These are phyloP conservation scores for Cephus runcator DNA, from an alignment of 2,888 invertebrate genomes.

Conservation along the genomic window DNA sequence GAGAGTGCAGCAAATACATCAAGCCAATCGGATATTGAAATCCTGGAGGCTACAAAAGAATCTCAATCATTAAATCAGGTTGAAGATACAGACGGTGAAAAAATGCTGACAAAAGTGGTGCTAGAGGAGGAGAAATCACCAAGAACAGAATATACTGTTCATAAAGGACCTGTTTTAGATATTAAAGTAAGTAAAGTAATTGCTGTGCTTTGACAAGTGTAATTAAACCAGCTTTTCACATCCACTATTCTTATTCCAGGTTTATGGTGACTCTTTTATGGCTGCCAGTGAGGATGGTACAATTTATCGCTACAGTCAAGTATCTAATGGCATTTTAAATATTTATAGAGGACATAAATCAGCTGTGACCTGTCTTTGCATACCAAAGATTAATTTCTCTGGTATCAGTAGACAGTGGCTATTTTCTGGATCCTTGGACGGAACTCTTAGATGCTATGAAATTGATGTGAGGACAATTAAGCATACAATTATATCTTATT, in stretches of 20 bases:
- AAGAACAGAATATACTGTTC: conserved; percentile 51
- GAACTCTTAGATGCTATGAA: conserved; percentile 71
- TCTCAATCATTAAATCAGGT: neutral
- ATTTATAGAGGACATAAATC: conserved; percentile 71
- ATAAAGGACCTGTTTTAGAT: conserved; percentile 62
- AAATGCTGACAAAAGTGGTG: neutral
- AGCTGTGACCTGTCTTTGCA: conserved; percentile 73
- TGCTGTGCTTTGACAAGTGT: neutral
- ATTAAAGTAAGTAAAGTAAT: conserved; percentile 55
- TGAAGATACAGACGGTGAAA: neutral
- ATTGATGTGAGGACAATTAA: conserved; percentile 44
- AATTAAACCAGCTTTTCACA: neutral
- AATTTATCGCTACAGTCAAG: conserved; percentile 71
- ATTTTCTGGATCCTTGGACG: conserved; percentile 74
- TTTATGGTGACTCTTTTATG: conserved; percentile 71
- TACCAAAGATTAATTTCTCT: conserved; percentile 58
- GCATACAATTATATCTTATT: neutral
- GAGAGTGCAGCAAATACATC: neutral
- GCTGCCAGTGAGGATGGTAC: conserved; percentile 75
- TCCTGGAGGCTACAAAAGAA: conserved; percentile 5
- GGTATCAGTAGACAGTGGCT: conserved; percentile 67
- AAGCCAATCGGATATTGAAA: conserved; percentile 3
- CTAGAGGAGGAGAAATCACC: conserved; percentile 30
- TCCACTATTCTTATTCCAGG: conserved; percentile 64
- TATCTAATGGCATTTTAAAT: conserved; percentile 68